Base-by-base conservation (phyloP, 2,888 invertebrate species). In the Homarus gammarus region DNA sequence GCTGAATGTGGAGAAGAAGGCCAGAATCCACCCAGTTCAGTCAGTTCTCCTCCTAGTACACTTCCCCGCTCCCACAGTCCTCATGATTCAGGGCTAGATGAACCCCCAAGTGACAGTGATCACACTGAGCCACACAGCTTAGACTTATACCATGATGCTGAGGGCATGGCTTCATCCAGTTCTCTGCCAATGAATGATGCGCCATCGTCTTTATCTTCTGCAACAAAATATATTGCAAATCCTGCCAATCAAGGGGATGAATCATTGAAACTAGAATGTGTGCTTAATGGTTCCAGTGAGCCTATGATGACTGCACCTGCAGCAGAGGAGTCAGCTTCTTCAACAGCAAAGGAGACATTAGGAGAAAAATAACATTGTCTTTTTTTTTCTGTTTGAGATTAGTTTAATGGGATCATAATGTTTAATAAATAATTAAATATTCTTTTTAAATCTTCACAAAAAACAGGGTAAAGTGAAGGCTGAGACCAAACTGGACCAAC, bases 81-180 rank as follows among this genome's bases (percentile, higher is more conserved):
- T 12, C 90, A 90, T 38, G 90, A 90, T 87, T 90, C 90, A 10
- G 90, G 90, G 10, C 36, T 90, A 36, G 90, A 90, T 44, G 90
- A 90, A 33, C 87, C 83, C 2, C 77, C 87, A 61, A 84, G 73
- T 33, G 90, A 90, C 49, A 70, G 61, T 18, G 90, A 90, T 18
- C 81, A 90, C 44, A 82, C 86, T 18, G 86, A 82, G 22, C 84
- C 88, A 18, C 84, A 89, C 56, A 89, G 88, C 51, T 68, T 88
- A 36, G 88, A 89, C 56, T 84, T 84, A 5, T 33, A 51, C 33
- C 84, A 78, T 64, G 88, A 84, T 22, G 51, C 49, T 22, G 88
- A 88, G 5, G 82, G 83, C 31, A 27, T 49, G 36, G 27, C 33
- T 6, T n/a, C 49, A 33, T n/a, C 78, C 33, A 64, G 51, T 31